These are phyloP conservation scores for Orthonevra nobilis DNA, from an alignment of 2,888 invertebrate genomes.

Conservation along the genomic window DNA sequence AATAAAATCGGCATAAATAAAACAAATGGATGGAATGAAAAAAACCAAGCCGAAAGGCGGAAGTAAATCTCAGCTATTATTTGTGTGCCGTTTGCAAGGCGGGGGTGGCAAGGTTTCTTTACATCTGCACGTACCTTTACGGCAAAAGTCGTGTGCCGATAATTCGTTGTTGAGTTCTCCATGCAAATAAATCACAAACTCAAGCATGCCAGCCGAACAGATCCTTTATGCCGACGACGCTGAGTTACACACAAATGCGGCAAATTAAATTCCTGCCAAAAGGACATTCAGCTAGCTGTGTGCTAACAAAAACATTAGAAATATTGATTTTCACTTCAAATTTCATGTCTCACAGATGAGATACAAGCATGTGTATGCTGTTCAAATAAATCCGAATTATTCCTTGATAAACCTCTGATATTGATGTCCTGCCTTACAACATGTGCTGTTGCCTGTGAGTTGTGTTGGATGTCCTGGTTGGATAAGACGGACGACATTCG, in stretches of 20 bases:
- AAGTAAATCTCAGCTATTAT: constrained; percentile 54
- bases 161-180: constrained; percentile 38
- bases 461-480: constrained; percentile 19
- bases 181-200: constrained; percentile 61
- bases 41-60: constrained; percentile 53
- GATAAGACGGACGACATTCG: constrained; percentile 17
- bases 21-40: constrained; percentile 62
- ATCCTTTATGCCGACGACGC: too few species aligned
- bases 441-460: neutral
- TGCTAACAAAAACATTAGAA: constrained; percentile 20
- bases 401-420: constrained; percentile 50
- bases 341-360: constrained; percentile 34
- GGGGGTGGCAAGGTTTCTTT: too few species aligned
- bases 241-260: too few species aligned
- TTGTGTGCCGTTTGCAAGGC: constrained; percentile 21
- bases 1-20: constrained; percentile 59
- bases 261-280: constrained; percentile 35
- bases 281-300: constrained; percentile 5
- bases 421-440: neutral
- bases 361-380: constrained; percentile 11
- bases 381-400: constrained; percentile 53
- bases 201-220: neutral
- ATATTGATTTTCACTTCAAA: constrained; percentile 54
- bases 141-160: constrained; percentile 24
- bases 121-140: neutral